Percentiles rank a stretch among this genome's conserved stretches.
phyloP scores from a whole-genome alignment of 1,140 invertebrate genomes.

The Limonius californicus region DNA sequence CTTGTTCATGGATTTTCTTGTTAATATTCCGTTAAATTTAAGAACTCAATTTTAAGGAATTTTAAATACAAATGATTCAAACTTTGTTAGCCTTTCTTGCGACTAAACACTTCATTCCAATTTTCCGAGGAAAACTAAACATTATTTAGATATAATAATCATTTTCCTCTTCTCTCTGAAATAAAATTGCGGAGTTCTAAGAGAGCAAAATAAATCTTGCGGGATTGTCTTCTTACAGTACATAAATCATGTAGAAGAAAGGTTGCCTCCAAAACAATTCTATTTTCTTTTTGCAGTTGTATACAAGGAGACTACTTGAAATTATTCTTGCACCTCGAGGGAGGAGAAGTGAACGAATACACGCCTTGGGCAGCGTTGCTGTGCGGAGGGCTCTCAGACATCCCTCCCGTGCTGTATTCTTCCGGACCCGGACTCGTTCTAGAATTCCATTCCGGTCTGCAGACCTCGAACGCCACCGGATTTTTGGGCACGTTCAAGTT shows the following conservation, averaged over 20 bases:
- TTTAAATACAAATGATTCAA: too few species aligned
- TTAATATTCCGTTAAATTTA: too few species aligned
- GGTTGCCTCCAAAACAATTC: slow-evolving; percentile 4
- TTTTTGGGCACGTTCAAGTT: slow-evolving; percentile 78
- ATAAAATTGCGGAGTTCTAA: too few species aligned
- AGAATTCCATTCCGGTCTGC: slow-evolving; percentile 70
- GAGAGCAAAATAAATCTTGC: background rate
- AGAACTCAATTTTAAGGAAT: too few species aligned
- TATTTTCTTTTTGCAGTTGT: slow-evolving; percentile 61
- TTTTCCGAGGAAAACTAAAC: too few species aligned
- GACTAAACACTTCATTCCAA: too few species aligned
- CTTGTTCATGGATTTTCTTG: too few species aligned
- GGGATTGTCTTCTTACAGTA: background rate
- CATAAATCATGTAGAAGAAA: background rate
- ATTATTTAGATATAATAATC: too few species aligned
- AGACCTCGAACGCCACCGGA: slow-evolving; percentile 62
- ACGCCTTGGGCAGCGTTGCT: slow-evolving; percentile 71
- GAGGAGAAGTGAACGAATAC: slow-evolving; percentile 71
- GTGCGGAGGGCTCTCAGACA: slow-evolving; percentile 68
- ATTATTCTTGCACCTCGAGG: slow-evolving; percentile 71
- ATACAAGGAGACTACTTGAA: slow-evolving; percentile 72
- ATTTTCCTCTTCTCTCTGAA: too few species aligned
- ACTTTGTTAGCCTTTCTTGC: too few species aligned
- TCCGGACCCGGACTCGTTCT: slow-evolving; percentile 73
- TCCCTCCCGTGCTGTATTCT: slow-evolving; percentile 76